A percentile compares a stretch with the other conserved stretches of the same genome.
phyloP scores from a whole-genome alignment of 1,140 invertebrate species.

The Caenorhabditis tropicalis region DNA sequence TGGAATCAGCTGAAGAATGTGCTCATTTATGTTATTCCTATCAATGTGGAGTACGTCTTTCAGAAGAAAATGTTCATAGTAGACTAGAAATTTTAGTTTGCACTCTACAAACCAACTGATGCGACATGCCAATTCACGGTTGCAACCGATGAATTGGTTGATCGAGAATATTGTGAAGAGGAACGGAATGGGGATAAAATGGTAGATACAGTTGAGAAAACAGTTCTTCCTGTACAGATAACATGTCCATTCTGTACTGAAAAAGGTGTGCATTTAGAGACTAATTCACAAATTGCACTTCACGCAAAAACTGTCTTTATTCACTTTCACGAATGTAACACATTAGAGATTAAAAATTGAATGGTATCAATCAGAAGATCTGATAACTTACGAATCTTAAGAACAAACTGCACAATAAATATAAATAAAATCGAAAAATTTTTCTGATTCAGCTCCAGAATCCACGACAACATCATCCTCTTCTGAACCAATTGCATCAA shows the following conservation, averaged over 20 bases:
- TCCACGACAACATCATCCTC: background rate
- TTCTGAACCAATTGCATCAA: conserved; percentile 1
- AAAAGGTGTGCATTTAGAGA: background rate
- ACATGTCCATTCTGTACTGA: conserved; percentile 9
- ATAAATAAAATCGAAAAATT: no score
- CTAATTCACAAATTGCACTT: conserved; percentile 10
- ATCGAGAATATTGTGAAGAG: conserved; percentile 24
- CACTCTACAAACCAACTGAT: conserved; percentile 22
- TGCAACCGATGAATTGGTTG: conserved; percentile 48
- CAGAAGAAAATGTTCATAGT: background rate
- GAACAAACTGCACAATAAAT: no score
- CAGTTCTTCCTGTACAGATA: conserved; percentile 19
- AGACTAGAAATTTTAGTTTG: conserved; percentile 46
- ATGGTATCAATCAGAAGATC: background rate
- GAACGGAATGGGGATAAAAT: background rate
- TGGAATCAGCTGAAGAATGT: conserved; percentile 42
- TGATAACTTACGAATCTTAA: no score
- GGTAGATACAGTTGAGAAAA: conserved; percentile 43
- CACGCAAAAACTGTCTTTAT: background rate
- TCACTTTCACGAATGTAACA: background rate
- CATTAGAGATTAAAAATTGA: background rate
- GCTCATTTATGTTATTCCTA: conserved; percentile 25
- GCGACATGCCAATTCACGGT: conserved; percentile 45
- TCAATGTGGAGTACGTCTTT: conserved; percentile 43
- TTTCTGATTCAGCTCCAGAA: background rate